Evolutionary conservation across 2,888 invertebrate species (phyloP), one percentile per base, ranked within the genome.

Genomic region (Thyatira batis): DNA sequence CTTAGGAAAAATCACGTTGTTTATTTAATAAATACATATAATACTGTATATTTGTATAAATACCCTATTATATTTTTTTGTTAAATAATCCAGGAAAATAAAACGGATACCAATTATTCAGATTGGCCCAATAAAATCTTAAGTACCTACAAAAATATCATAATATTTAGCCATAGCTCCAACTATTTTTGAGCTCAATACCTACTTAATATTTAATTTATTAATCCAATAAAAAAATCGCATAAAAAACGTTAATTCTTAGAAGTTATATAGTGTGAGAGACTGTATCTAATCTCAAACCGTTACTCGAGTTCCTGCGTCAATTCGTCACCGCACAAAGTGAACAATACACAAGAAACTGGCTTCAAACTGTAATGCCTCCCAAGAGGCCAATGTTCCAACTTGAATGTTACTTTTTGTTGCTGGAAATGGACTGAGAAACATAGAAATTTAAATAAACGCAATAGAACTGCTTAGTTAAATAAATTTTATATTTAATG

Each of bases 291-390:
- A 39, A 39, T 17, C 39, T 17, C 17, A 39, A 39, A 8, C 8
- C 39, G 39, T 39, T 39, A 39, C 39, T 39, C 17, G 17, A 48
- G 25, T 48, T 48, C 28, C 25, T 20, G 28, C 28, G 27, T 28
- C 25, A 28, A 17, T 17, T 28, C 25, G 25, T 28, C 25, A 48
- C 28, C 27, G 48, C 28, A 28, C 20, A 28, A 17, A 48, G 25
- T 48, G 57, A 58, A 63, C 58, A 57, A 52, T 51, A 52, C 53
- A 52, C 56, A 55, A 55, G 56, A 53, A 54, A 57, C 25, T 48
- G 25, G 53, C 61, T 60, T 56, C 53, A 57, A 63, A 66, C 60
- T 61, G 59, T 60, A 66, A 69, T 68, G 49, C 54, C 46, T 61
- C 69, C 68, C 63, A 43, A 30, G 63, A 55, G 67, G 46, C 45